Evolutionary conservation across 2,797 vertebrate genomes (phyloP).

Genomic region (Streptopelia turtur): DNA sequence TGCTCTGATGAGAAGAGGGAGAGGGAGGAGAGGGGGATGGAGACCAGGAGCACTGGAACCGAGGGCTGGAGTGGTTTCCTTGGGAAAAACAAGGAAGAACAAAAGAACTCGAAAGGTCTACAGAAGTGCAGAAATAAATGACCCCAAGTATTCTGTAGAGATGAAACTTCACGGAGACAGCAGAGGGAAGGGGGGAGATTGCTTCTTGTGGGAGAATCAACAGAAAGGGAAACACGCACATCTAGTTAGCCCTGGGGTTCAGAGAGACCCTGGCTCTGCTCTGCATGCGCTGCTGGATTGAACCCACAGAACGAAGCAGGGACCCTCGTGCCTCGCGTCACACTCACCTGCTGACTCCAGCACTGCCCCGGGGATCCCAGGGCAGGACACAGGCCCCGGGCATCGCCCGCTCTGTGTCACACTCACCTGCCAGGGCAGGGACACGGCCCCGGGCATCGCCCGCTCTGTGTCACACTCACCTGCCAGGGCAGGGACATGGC

Average conservation of each 20-base stretch:
- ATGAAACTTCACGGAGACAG: background rate
- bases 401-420: too few relatives aligned
- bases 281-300: rapidly evolving
- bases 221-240: background rate
- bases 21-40: background rate
- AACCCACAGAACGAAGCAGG: background rate
- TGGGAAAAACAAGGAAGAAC: background rate
- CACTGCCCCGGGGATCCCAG: too few relatives aligned
- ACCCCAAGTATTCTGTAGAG: background rate
- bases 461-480: too few relatives aligned
- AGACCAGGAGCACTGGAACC: background rate
- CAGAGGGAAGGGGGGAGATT: background rate
- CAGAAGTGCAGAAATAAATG: background rate
- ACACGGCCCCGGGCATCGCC: too few relatives aligned
- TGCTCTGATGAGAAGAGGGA: background rate
- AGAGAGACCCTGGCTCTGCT: background rate
- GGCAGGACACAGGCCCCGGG: too few relatives aligned
- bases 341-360: too few relatives aligned
- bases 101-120: background rate
- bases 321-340: background rate
- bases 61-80: background rate
- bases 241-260: background rate
- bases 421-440: too few relatives aligned
- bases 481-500: too few relatives aligned
- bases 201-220: background rate